These are phyloP conservation scores for Perizoma flavofasciatum DNA, from an alignment of 2,888 invertebrate genomes.

Conservation along the genomic window DNA sequence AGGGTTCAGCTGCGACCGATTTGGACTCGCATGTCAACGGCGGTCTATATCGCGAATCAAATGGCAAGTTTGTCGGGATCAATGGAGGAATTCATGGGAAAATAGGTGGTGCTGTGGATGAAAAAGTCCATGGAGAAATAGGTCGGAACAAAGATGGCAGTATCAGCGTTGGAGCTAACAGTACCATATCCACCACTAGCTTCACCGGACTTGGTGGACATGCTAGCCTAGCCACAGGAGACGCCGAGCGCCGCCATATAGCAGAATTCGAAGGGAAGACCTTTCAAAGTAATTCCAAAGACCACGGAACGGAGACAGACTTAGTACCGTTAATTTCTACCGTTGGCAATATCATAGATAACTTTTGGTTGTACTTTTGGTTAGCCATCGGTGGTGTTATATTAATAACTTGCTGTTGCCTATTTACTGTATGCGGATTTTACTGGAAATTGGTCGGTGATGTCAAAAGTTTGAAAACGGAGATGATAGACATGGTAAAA, in stretches of 20 bases:
- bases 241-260: slow-evolving; percentile 6
- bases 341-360: slow-evolving; percentile 1
- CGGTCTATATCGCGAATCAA: neutral
- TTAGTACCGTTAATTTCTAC: slow-evolving; percentile 6
- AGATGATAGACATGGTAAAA: neutral
- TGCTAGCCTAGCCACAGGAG: slow-evolving; percentile 14
- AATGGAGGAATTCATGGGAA: slow-evolving; percentile 7
- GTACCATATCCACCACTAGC: neutral
- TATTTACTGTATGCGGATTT: neutral
- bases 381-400: neutral
- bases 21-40: neutral
- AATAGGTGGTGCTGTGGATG: neutral
- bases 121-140: neutral
- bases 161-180: neutral
- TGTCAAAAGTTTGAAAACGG: slow-evolving; percentile 3
- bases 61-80: slow-evolving; percentile 1
- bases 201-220: neutral
- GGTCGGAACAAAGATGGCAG: slow-evolving; percentile 5
- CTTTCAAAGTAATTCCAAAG: neutral
- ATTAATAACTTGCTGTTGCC: neutral
- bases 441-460: slow-evolving; percentile 11
- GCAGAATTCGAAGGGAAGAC: slow-evolving; percentile 5
- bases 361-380: slow-evolving; percentile 19
- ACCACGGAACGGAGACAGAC: neutral
- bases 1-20: neutral